These are phyloP conservation scores for Ciona savignyi DNA, from an alignment of 23 tunicate species.

Conservation along the genomic window DNA sequence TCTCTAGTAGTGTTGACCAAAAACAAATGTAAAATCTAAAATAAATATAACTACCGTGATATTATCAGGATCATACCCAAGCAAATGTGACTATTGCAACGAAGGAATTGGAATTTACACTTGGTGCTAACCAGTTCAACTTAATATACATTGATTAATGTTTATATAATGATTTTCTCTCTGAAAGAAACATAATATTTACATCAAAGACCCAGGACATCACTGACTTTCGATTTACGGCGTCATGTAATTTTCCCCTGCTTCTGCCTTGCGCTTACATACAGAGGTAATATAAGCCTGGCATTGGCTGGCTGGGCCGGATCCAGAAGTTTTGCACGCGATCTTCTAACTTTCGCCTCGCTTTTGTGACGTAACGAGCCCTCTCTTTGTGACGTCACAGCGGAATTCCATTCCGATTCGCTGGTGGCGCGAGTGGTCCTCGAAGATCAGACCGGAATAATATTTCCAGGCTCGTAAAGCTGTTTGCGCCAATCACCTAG, in stretches of 20 bases:
- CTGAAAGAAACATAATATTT: too few species aligned
- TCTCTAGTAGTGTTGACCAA: neutral
- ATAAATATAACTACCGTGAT: too few species aligned
- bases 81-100: too few species aligned
- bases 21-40: too few species aligned
- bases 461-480: neutral
- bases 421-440: neutral
- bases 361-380: neutral
- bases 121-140: too few species aligned
- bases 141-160: too few species aligned
- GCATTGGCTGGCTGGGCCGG: neutral
- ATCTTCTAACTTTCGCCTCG: constrained; percentile 1
- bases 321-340: constrained; percentile 1
- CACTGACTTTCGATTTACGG: neutral
- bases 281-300: neutral
- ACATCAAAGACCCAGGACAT: too few species aligned
- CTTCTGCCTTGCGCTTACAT: neutral
- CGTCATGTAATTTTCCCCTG: neutral
- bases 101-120: too few species aligned
- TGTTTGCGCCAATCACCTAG: neutral
- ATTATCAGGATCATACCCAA: too few species aligned
- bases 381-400: neutral
- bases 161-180: too few species aligned
- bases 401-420: neutral
- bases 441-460: neutral